These are phyloP conservation scores for Thripadectes ignobilis DNA, from an alignment of 2,797 vertebrate genomes.

Conservation along the genomic window DNA sequence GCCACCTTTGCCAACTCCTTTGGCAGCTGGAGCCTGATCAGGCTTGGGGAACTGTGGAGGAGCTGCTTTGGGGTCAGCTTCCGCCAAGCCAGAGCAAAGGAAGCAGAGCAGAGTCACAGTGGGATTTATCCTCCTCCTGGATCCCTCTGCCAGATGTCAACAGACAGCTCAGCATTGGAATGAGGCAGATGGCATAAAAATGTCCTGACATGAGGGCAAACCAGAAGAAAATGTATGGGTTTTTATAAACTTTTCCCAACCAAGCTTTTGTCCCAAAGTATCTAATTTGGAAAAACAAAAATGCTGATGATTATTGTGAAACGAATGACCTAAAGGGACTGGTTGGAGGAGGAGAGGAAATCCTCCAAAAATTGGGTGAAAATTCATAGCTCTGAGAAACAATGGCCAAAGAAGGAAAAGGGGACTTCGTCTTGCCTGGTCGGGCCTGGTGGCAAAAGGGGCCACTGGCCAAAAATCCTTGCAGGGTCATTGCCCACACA, in stretches of 20 bases:
- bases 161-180: background rate
- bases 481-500: background rate
- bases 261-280: background rate
- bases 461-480: background rate
- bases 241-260: background rate
- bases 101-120: background rate
- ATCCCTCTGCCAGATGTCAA: background rate
- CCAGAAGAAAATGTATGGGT: background rate
- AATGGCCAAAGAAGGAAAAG: background rate
- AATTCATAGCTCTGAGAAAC: background rate
- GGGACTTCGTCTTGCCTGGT: background rate
- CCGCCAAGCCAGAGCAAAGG: background rate
- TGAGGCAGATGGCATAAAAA: fast-evolving
- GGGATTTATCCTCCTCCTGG: background rate
- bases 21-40: background rate
- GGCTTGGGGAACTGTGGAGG: background rate
- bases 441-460: fast-evolving
- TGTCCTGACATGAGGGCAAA: fast-evolving
- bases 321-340: fast-evolving
- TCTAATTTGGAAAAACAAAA: background rate
- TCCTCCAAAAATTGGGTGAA: background rate
- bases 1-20: background rate
- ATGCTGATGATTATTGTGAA: fast-evolving
- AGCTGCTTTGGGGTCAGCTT: background rate
- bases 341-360: background rate